phyloP scores from a whole-genome alignment of 2,888 invertebrate genomes.

The Agriotes lineatus region DNA sequence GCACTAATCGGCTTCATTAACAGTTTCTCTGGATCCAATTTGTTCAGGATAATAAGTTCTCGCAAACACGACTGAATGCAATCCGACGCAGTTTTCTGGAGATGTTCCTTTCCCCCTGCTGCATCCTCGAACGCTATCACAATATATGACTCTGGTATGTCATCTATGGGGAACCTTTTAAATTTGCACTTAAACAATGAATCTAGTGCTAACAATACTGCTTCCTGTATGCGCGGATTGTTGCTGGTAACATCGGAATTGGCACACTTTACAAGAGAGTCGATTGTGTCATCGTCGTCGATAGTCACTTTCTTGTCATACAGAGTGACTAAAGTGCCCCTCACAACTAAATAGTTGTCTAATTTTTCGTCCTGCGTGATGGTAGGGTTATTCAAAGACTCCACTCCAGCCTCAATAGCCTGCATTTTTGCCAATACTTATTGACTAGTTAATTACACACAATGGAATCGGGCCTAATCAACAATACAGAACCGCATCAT shows the following conservation, averaged over 20 bases:
- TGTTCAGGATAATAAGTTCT: conserved; percentile 1
- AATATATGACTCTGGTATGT: conserved; percentile 4
- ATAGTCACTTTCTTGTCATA: background rate
- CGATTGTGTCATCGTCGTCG: background rate
- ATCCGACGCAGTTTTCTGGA: background rate
- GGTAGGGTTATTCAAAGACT: background rate
- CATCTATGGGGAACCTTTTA: background rate
- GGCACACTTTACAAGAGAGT: background rate
- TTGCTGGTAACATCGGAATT: background rate
- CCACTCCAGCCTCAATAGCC: background rate
- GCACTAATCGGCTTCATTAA: background rate
- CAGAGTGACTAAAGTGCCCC: background rate
- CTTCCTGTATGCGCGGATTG: background rate
- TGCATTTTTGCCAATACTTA: background rate
- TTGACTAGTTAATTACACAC: background rate
- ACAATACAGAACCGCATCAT: too few species aligned
- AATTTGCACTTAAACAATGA: background rate
- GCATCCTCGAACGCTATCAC: background rate
- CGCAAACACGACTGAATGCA: background rate
- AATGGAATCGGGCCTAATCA: too few species aligned
- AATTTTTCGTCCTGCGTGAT: background rate
- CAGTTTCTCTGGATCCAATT: background rate
- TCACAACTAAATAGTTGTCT: background rate
- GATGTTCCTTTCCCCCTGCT: background rate
- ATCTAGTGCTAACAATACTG: background rate